Base-by-base conservation (phyloP, 35 echinoderm and acorn worm genomes). In the Apostichopus parvimensis region DNA sequence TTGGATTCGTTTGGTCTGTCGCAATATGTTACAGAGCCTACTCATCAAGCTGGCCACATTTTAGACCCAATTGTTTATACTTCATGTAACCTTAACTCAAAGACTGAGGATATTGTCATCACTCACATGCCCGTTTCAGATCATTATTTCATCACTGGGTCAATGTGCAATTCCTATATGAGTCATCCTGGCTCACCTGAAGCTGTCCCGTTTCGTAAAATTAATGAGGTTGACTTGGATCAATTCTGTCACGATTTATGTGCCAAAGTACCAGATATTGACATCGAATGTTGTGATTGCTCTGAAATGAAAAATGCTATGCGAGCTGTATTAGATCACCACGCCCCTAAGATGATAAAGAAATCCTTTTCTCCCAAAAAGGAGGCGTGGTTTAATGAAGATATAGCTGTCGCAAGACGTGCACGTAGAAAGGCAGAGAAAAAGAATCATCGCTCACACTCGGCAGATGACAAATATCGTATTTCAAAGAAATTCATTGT, bases 31-130 rank as follows among this genome's bases (percentile, higher is more conserved):
- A 56, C 6, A 5, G 17, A 45, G 5, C 57, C 91, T 15, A 87
- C 91, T 20, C 91, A 92, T 52, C 26, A 20, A 8, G 2, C n/a
- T 73, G 91, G 91, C 17, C 78, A 92, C 53, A 59, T 75, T 26
- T 62, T 84, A 25, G 91, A 92, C 56, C 26, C 72, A 34, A 64
- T 75, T 28, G 70, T 92, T 6, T 34, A 64, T 9, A 23, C 9
- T 25, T 17, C 22, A 6, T 17, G 15, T 86, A 21, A 18, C 4
- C 54, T 56, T 25, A 60, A 60, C 58, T 60, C 58, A 7, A 60
- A 60, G 11, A 60, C 5, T 12, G 11, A 60, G 11, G 58, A 60
- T 12, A 3, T 60, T 60, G 58, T 60, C 11, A 60, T 60, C 6
- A 60, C 58, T 12, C 58, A 60, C 11, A 60, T 60, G 58, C 58